Evolutionary conservation across 2,797 vertebrate species (phyloP).

Genomic region (Anisognathus igniventris): DNA sequence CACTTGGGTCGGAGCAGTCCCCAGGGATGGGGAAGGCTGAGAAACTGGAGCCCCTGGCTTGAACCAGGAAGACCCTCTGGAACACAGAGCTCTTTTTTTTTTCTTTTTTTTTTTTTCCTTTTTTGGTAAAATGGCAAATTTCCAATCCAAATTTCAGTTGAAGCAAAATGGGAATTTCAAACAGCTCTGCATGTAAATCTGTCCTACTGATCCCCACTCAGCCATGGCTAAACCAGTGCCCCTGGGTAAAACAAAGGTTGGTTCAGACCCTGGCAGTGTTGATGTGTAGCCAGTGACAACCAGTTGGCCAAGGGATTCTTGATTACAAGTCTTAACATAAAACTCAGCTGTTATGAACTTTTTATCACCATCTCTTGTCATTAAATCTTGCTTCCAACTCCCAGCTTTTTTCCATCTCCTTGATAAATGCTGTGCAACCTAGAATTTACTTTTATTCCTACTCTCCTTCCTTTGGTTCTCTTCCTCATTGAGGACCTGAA

Average conservation of each 20-base stretch:
- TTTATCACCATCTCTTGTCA: slow-evolving; percentile 6
- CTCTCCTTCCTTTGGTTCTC: background rate
- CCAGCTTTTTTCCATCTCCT: slow-evolving; percentile 28
- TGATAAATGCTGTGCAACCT: slow-evolving; percentile 18
- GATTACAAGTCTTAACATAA: background rate
- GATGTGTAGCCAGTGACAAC: background rate
- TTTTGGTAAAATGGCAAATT: background rate
- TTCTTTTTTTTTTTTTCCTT: too few species aligned
- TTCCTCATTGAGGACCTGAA: background rate
- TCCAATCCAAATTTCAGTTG: background rate
- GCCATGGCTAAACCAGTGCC: background rate
- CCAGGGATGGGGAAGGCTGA: background rate
- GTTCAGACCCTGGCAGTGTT: background rate
- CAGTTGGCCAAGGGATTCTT: background rate
- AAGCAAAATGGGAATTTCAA: background rate
- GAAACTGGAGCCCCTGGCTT: background rate
- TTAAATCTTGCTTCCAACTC: slow-evolving; percentile 45
- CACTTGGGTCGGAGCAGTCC: background rate
- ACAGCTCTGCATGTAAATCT: background rate
- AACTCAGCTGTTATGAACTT: background rate
- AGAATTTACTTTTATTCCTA: slow-evolving; percentile 16
- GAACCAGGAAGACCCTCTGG: background rate
- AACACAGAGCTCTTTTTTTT: background rate
- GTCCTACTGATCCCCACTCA: background rate
- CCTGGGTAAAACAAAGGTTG: background rate